A percentile compares a stretch with the other conserved stretches of the same genome.
Evolutionary conservation across 2,797 vertebrate species (phyloP).

Genomic region (Poeciliopsis gracilis): DNA sequence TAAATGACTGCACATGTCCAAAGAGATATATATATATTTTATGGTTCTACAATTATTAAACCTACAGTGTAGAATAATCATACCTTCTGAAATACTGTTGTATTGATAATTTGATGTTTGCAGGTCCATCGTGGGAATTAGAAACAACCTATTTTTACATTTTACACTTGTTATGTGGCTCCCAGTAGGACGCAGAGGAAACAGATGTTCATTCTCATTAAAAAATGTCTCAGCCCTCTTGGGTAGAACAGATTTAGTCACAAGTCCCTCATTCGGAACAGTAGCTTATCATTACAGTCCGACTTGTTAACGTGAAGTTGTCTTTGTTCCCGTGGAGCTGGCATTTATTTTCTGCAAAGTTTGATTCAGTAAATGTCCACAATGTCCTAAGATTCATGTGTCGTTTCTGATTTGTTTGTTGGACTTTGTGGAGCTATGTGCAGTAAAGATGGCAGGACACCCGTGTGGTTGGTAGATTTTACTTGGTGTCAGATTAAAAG

Average conservation of each 20-base stretch:
- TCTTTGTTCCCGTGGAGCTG: constrained; percentile 22
- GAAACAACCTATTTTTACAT: constrained; percentile 57
- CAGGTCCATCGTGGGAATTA: constrained; percentile 23
- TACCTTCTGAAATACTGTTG: background rate
- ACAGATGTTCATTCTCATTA: constrained; percentile 73
- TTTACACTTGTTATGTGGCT: constrained; percentile 56
- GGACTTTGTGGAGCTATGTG: background rate
- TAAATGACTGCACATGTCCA: background rate
- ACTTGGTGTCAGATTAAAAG: background rate
- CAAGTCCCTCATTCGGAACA: constrained; percentile 51
- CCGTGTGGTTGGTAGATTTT: background rate
- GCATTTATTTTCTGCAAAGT: constrained; percentile 39
- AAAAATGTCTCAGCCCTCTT: constrained; percentile 55
- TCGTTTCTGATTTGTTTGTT: background rate
- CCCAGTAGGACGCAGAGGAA: constrained; percentile 46
- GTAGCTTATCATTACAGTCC: constrained; percentile 40
- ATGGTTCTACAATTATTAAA: background rate
- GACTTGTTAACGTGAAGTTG: constrained; percentile 26
- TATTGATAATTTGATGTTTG: constrained; percentile 1
- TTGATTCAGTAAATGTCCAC: constrained; percentile 2
- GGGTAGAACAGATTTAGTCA: constrained; percentile 64
- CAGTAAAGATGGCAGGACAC: background rate
- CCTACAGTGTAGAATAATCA: background rate
- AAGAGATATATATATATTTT: background rate
- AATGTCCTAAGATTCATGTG: background rate